These are phyloP conservation scores for Andrena flavipes DNA, from an alignment of 2,888 invertebrate genomes.

Conservation along the genomic window DNA sequence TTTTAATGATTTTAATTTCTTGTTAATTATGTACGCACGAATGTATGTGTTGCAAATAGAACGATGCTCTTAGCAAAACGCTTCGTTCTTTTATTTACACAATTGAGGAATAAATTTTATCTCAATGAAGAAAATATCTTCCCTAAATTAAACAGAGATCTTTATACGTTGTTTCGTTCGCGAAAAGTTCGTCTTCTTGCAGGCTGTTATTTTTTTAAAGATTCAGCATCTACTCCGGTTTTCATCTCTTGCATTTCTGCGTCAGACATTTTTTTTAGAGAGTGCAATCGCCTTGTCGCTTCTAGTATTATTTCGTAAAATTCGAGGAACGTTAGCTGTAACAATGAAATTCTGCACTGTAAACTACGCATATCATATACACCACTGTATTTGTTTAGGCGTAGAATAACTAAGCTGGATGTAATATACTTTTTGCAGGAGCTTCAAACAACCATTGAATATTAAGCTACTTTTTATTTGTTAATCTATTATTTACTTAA, in stretches of 20 bases:
- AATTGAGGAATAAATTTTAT: neutral
- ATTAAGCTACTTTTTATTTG: neutral
- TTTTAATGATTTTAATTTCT: slow-evolving; percentile 13
- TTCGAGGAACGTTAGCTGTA: slow-evolving; percentile 87
- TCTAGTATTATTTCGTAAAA: slow-evolving; percentile 87
- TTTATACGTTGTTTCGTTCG: neutral
- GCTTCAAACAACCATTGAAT: slow-evolving; percentile 11
- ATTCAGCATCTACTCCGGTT: neutral
- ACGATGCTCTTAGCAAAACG: slow-evolving; percentile 9
- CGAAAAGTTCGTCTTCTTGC: neutral
- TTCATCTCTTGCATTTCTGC: neutral
- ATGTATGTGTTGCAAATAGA: slow-evolving; percentile 26
- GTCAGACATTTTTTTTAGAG: neutral
- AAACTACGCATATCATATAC: slow-evolving; percentile 19
- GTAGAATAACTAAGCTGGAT: slow-evolving; percentile 12
- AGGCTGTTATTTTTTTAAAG: slow-evolving; percentile 4
- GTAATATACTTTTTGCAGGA: slow-evolving; percentile 22
- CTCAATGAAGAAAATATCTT: neutral
- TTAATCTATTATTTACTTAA: slow-evolving; percentile 10
- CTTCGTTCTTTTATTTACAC: slow-evolving; percentile 4
- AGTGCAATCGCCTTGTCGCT: slow-evolving; percentile 60
- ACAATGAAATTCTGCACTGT: slow-evolving; percentile 28
- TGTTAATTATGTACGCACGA: slow-evolving; percentile 29
- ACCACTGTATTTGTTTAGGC: slow-evolving; percentile 25
- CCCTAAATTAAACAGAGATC: neutral